These are phyloP conservation scores for Drosophila neotestacea DNA, from an alignment of 2,888 invertebrate genomes.

Conservation along the genomic window DNA sequence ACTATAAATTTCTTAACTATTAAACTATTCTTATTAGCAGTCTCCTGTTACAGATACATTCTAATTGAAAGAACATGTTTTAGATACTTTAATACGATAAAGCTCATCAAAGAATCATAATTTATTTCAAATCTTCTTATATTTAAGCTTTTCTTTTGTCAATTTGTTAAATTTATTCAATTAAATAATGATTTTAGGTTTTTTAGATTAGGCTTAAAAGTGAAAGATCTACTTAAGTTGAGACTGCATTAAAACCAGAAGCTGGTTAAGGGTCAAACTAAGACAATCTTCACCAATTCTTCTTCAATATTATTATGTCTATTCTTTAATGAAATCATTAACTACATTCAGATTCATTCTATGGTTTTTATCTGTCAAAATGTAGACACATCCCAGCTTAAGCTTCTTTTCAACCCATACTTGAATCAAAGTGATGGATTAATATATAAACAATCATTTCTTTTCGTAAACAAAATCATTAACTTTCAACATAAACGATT, in stretches of 20 bases:
- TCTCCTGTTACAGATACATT: neutral
- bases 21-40: neutral
- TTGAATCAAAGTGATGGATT: too few species aligned
- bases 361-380: too few species aligned
- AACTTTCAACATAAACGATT: neutral
- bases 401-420: too few species aligned
- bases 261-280: neutral
- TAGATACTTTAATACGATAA: neutral
- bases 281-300: too few species aligned
- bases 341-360: too few species aligned
- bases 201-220: neutral
- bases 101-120: neutral
- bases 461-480: neutral
- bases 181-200: neutral
- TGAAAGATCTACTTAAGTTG: neutral
- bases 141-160: too few species aligned
- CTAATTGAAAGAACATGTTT: neutral
- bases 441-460: neutral
- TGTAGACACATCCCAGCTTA: too few species aligned
- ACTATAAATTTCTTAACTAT: constrained; percentile 1
- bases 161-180: neutral
- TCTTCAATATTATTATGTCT: too few species aligned
- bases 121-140: neutral
- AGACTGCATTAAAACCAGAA: neutral
- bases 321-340: too few species aligned